These are phyloP conservation scores for Ethmia dodecea DNA, from an alignment of 2,888 invertebrate species.

Conservation along the genomic window DNA sequence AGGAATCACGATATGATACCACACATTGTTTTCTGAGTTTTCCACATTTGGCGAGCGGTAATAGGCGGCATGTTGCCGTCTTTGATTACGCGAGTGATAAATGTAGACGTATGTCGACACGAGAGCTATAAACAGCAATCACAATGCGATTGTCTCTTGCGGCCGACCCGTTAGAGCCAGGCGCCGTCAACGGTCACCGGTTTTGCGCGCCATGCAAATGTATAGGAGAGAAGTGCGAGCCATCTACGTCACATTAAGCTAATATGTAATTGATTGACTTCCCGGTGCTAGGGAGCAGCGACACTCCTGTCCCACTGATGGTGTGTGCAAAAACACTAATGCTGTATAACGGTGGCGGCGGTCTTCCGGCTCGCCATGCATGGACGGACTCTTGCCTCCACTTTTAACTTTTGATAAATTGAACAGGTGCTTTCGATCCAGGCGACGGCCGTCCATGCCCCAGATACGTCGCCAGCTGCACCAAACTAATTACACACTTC, in stretches of 20 bases:
- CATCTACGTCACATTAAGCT: constrained; percentile 70
- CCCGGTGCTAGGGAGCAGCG: constrained; percentile 51
- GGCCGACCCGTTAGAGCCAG: constrained; percentile 41
- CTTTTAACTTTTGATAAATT: constrained; percentile 41
- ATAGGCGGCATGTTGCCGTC: constrained; percentile 16
- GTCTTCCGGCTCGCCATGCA: constrained; percentile 45
- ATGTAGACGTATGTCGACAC: constrained; percentile 15
- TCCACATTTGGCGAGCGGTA: constrained; percentile 19
- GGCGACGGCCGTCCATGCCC: constrained; percentile 31
- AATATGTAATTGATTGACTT: constrained; percentile 75
- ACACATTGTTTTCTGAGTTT: constrained; percentile 18
- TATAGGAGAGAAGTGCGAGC: constrained; percentile 42
- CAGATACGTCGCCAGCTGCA: constrained; percentile 28
- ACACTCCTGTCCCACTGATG: constrained; percentile 66
- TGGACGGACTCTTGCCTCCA: constrained; percentile 23
- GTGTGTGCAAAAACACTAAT: constrained; percentile 67
- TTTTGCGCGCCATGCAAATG: constrained; percentile 52
- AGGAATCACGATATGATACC: constrained; percentile 23
- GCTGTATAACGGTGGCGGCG: constrained; percentile 57
- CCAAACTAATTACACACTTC: constrained; percentile 23
- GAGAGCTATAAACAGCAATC: constrained; percentile 42
- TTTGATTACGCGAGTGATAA: constrained; percentile 20
- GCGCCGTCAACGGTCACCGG: constrained; percentile 34
- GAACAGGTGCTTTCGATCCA: constrained; percentile 38
- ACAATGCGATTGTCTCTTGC: constrained; percentile 43